These are phyloP conservation scores for Exocentrus adspersus DNA, from an alignment of 2,888 invertebrate species.

Conservation along the genomic window DNA sequence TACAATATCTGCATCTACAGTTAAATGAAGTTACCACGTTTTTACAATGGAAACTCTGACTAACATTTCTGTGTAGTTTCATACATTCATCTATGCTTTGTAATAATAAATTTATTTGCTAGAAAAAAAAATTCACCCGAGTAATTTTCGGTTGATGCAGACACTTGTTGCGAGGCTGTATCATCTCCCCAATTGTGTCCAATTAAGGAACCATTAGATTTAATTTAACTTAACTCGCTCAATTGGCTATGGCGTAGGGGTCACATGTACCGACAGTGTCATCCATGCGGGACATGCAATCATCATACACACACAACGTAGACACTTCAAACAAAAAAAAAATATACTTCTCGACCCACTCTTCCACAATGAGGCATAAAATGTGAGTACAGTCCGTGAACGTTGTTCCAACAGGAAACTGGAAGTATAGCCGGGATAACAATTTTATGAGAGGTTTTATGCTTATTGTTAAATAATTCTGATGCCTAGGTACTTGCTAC, in stretches of 20 bases:
- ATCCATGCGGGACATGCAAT: slow-evolving; percentile 62
- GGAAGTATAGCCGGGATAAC: slow-evolving; percentile 19
- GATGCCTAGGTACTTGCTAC: too few species aligned
- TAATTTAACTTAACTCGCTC: slow-evolving; percentile 65
- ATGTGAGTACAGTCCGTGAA: slow-evolving; percentile 26
- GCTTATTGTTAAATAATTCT: too few species aligned
- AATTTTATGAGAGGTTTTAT: neutral
- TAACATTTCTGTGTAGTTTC: too few species aligned
- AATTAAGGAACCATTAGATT: slow-evolving; percentile 64
- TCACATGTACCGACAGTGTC: slow-evolving; percentile 59
- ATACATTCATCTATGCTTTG: too few species aligned
- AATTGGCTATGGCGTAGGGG: slow-evolving; percentile 63
- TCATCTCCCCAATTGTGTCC: slow-evolving; percentile 61
- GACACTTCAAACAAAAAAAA: slow-evolving; percentile 38
- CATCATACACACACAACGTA: slow-evolving; percentile 40
- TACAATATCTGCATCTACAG: too few species aligned
- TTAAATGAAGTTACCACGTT: too few species aligned
- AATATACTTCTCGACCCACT: slow-evolving; percentile 37
- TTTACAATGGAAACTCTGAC: too few species aligned
- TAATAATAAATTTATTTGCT: too few species aligned
- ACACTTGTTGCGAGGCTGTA: slow-evolving; percentile 61
- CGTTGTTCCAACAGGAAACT: slow-evolving; percentile 27
- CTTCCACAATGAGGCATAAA: slow-evolving; percentile 21
- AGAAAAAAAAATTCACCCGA: slow-evolving; percentile 19
- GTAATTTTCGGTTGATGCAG: slow-evolving; percentile 38